Evolutionary conservation across 2,113 vertebrate species (phyloP), one percentile per base, ranked within the genome.

Genomic region (Nothobranchius kuhntae): DNA sequence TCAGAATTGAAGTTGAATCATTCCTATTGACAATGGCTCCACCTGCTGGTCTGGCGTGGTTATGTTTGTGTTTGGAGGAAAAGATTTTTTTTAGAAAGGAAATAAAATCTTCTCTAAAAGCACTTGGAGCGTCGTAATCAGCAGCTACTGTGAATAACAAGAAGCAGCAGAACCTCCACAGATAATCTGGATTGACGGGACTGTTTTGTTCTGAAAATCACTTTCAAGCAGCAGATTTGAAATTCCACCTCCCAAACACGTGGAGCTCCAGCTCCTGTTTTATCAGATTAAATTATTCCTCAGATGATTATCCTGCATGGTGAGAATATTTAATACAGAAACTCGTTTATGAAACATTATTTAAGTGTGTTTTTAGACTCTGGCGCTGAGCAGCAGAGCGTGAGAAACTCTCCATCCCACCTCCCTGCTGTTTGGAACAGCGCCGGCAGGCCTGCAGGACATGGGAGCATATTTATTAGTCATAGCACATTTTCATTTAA

Each of bases 271-370:
- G 36, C 46, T 75, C 47, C 17, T 6, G 36, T 65, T 3, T 8
- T 7, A 14, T 62, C 59, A 62, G 61, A 78, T 85, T 93, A 91
- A 92, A 68, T 93, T 89, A 92, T 93, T 92, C 85, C 76, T 83
- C 76, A 80, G 68, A 82, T 61, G 71, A 86, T 47, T 86, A 89
- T 89, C 90, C 80, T 90, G 90, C 91, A 92, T 93, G 90, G 75
- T 48, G 71, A 81, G 78, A 84, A 82, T 85, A 87, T 93, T 91
- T 89, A 88, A 87, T 72, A 80, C 71, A 78, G 72, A 78, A 79
- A 69, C 80, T 73, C 21, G 81, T 83, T 86, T 57, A 75, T 77
- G 59, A 38, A 75, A 68, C 78, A 68, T 83, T 80, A 83, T 90
- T 89, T 86, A 82, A 84, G 58, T 75, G 35, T 65, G 59, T 74